Conservation (phyloP, 92 coral and sea anemone genomes). For the Desmophyllum pertusum region DNA sequence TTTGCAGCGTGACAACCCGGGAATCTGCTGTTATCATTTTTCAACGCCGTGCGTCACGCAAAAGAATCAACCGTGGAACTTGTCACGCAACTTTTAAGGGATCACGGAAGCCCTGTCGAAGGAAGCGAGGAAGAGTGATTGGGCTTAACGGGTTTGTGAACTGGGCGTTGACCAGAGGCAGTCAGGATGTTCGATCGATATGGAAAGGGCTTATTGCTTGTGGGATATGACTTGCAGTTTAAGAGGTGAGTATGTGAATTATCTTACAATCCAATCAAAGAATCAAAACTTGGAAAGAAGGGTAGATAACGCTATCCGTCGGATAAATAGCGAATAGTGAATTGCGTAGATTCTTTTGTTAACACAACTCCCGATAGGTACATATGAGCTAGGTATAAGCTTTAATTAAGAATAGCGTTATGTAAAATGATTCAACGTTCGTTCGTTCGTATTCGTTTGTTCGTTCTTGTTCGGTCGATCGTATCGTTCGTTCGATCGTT, state of each 20-base stretch:
- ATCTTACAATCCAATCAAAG: no score
- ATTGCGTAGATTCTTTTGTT: no score
- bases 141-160: slow-evolving; percentile 66
- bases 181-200: slow-evolving; percentile 70
- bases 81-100: slow-evolving; percentile 69
- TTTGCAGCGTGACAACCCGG: slow-evolving; percentile 65
- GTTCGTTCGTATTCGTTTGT: background rate
- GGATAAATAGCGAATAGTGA: no score
- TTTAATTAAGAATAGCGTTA: no score
- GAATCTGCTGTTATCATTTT: slow-evolving; percentile 72
- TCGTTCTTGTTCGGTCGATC: background rate
- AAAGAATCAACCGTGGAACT: slow-evolving; percentile 75
- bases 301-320: no score
- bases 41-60: slow-evolving; percentile 71
- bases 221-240: slow-evolving; percentile 87
- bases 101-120: slow-evolving; percentile 56
- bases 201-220: slow-evolving; percentile 92
- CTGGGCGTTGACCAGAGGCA: slow-evolving; percentile 67
- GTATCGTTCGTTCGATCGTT: background rate
- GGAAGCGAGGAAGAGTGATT: slow-evolving; percentile 41
- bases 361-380: no score
- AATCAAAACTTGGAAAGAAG: no score
- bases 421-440: no score
- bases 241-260: slow-evolving; percentile 90
- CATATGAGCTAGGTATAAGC: no score